These are phyloP conservation scores for Ruditapes philippinarum DNA, from an alignment of 1,140 invertebrate species.

Conservation along the genomic window DNA sequence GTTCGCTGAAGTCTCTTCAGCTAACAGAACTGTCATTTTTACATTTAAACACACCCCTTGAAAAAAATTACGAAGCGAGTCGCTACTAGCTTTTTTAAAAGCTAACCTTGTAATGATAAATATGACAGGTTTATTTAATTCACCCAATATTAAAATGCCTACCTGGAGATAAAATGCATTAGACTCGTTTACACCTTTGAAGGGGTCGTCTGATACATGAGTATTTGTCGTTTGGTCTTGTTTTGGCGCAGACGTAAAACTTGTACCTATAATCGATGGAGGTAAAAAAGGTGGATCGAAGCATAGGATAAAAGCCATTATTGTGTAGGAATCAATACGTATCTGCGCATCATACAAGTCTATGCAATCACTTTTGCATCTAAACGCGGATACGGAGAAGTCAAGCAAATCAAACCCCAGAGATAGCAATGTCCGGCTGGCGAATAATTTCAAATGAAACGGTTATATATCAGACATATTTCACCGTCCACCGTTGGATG, in stretches of 20 bases:
- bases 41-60: no score
- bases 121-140: not conserved
- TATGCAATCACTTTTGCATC: not conserved
- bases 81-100: no score
- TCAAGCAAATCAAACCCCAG: not conserved
- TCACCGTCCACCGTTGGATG: no score
- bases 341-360: not conserved
- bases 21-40: no score
- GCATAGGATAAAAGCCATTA: not conserved
- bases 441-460: not conserved
- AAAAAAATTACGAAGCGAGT: no score
- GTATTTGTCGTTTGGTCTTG: not conserved
- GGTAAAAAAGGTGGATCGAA: not conserved
- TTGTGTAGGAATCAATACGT: not conserved
- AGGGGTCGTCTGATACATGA: slow-evolving; percentile 16
- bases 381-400: not conserved
- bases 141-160: not conserved
- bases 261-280: not conserved
- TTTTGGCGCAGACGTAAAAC: not conserved
- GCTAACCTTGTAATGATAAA: not conserved
- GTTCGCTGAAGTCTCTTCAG: no score
- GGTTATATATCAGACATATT: no score
- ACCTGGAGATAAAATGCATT: slow-evolving; percentile 6
- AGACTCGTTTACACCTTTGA: not conserved
- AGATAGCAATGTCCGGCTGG: not conserved